Conservation (phyloP, 1,140 invertebrate genomes). For the Dryas iulia region DNA sequence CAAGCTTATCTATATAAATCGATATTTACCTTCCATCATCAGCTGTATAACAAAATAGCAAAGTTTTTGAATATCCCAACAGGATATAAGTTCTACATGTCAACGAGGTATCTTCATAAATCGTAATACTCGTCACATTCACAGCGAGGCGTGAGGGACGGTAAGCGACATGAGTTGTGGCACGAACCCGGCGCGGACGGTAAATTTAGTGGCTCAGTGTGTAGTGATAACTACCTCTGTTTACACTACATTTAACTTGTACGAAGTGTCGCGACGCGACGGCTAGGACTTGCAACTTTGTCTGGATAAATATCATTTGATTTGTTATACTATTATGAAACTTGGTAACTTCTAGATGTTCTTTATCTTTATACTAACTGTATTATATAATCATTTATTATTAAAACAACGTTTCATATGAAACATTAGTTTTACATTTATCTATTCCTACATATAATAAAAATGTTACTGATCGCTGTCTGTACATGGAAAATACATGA, state of each 20-base stretch:
- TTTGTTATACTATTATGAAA: conserved; percentile 12
- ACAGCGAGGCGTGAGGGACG: conserved; percentile 28
- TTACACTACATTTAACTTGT: conserved; percentile 77
- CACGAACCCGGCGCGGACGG: conserved; percentile 35
- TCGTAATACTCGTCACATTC: conserved; percentile 1
- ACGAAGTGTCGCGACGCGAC: conserved; percentile 45
- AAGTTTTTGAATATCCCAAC: neutral
- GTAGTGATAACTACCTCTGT: conserved; percentile 66
- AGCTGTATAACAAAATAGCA: neutral
- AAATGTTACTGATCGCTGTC: too few species aligned
- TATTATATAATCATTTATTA: too few species aligned
- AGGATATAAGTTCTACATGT: neutral
- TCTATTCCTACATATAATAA: too few species aligned
- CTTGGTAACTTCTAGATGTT: neutral
- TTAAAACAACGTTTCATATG: too few species aligned
- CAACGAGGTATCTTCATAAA: conserved; percentile 5
- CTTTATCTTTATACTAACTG: neutral
- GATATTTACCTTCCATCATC: too few species aligned
- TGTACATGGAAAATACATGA: too few species aligned
- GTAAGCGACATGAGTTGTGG: conserved; percentile 59
- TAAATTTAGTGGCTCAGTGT: conserved; percentile 60
- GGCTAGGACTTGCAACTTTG: conserved; percentile 20
- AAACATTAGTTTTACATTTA: too few species aligned
- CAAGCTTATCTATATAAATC: too few species aligned
- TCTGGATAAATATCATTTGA: conserved; percentile 15